phyloP scores from a whole-genome alignment of 2,797 vertebrate species.

The Cryptoprocta ferox region DNA sequence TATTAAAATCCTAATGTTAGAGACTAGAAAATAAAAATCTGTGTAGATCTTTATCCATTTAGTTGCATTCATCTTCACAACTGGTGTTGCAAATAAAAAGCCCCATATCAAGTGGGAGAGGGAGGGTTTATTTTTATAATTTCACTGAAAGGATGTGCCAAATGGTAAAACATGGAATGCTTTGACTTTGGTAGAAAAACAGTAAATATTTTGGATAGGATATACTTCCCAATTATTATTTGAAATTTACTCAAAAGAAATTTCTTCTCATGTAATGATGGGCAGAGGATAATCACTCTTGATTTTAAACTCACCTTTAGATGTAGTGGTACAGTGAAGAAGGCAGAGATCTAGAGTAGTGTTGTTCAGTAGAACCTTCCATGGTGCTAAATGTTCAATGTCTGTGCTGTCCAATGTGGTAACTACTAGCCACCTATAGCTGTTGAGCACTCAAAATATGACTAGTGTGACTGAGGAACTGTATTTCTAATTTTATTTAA shows the following conservation, averaged over 20 bases:
- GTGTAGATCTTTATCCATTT: background rate
- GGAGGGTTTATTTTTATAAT: background rate
- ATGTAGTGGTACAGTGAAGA: background rate
- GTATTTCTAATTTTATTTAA: constrained; percentile 1
- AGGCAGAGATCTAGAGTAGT: background rate
- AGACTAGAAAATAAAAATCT: background rate
- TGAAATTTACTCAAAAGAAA: background rate
- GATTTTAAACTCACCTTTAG: background rate
- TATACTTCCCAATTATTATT: background rate
- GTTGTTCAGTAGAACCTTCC: background rate
- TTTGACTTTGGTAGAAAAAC: background rate
- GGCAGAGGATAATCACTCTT: background rate
- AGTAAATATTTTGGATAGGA: constrained; percentile 13
- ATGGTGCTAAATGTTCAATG: background rate
- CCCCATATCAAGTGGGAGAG: background rate
- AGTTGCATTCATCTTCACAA: background rate
- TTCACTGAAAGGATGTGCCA: background rate
- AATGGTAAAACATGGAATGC: background rate
- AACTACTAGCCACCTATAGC: background rate
- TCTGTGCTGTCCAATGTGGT: background rate
- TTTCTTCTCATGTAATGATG: background rate
- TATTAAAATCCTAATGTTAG: background rate
- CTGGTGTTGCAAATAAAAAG: background rate
- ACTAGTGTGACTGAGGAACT: background rate
- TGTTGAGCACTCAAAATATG: background rate